Evolutionary conservation across 1,140 invertebrate genomes (phyloP).

Genomic region (Agrypnia vestita): DNA sequence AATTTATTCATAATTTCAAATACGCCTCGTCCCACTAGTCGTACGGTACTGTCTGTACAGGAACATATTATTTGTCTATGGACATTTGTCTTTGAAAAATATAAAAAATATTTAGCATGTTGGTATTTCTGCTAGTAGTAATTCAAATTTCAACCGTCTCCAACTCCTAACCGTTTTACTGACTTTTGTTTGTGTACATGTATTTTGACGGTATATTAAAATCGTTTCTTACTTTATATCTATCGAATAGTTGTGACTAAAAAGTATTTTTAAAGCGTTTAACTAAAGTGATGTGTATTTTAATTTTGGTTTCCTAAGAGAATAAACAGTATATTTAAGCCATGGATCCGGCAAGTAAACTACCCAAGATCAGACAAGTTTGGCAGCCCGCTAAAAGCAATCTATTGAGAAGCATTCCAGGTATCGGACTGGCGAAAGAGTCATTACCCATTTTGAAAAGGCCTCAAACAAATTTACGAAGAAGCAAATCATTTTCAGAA

Average conservation of each 20-base stretch:
- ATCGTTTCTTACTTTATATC: conserved; percentile 1
- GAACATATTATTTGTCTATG: too few species aligned
- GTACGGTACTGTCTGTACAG: too few species aligned
- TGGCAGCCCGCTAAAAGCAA: conserved; percentile 48
- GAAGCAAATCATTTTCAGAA: conserved; percentile 54
- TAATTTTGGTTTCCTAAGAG: neutral
- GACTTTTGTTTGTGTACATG: conserved; percentile 39
- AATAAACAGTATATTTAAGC: neutral
- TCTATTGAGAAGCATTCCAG: conserved; percentile 37
- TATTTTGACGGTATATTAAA: neutral
- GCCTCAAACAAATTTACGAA: conserved; percentile 35
- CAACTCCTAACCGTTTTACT: conserved; percentile 34
- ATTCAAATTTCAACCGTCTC: conserved; percentile 28
- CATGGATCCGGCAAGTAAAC: conserved; percentile 46
- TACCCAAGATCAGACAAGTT: conserved; percentile 37
- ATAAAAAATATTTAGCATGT: neutral
- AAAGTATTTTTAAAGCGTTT: neutral
- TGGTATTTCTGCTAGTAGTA: neutral
- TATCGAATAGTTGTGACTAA: neutral
- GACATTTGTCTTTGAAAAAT: too few species aligned
- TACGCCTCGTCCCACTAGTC: too few species aligned
- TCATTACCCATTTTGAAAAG: conserved; percentile 24
- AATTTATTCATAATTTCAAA: too few species aligned
- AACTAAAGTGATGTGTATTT: conserved; percentile 16
- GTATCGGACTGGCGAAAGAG: conserved; percentile 2